phyloP scores from a whole-genome alignment of 2,888 invertebrate genomes.

The Eupithecia tripunctaria region DNA sequence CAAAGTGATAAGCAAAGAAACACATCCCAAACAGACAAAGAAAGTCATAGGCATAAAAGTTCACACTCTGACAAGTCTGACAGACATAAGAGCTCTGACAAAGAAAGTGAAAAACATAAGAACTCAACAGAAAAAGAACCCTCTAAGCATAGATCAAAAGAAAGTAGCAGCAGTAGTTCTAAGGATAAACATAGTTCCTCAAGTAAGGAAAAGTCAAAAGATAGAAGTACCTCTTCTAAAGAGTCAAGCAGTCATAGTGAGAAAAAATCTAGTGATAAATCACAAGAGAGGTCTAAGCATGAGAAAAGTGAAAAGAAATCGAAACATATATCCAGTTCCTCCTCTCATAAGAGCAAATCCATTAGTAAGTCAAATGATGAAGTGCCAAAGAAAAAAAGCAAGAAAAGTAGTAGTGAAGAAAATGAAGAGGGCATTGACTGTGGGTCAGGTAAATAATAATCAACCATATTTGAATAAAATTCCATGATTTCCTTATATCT shows the following conservation, averaged over 20 bases:
- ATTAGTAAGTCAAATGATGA: conserved; percentile 71
- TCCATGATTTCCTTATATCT: background rate
- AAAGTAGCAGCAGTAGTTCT: conserved; percentile 64
- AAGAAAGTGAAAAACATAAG: conserved; percentile 57
- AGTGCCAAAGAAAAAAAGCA: conserved; percentile 75
- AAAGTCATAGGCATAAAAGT: conserved; percentile 48
- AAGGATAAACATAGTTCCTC: conserved; percentile 72
- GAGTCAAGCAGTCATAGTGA: conserved; percentile 70
- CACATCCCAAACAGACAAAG: conserved; percentile 52
- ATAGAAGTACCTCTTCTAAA: conserved; percentile 69
- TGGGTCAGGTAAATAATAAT: conserved; percentile 81
- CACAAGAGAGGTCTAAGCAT: conserved; percentile 59
- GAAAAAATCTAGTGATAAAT: conserved; percentile 67
- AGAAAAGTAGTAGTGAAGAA: conserved; percentile 60
- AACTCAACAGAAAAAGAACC: conserved; percentile 53
- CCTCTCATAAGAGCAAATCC: conserved; percentile 66
- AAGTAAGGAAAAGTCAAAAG: conserved; percentile 70
- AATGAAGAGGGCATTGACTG: conserved; percentile 87
- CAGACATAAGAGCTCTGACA: conserved; percentile 33
- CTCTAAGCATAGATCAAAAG: conserved; percentile 62
- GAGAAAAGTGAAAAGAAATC: conserved; percentile 65
- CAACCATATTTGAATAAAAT: background rate
- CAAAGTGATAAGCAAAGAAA: conserved; percentile 52
- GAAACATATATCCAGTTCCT: conserved; percentile 69
- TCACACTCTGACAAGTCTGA: conserved; percentile 48